phyloP scores from a whole-genome alignment of 2,888 invertebrate species.

The Meganola albula region DNA sequence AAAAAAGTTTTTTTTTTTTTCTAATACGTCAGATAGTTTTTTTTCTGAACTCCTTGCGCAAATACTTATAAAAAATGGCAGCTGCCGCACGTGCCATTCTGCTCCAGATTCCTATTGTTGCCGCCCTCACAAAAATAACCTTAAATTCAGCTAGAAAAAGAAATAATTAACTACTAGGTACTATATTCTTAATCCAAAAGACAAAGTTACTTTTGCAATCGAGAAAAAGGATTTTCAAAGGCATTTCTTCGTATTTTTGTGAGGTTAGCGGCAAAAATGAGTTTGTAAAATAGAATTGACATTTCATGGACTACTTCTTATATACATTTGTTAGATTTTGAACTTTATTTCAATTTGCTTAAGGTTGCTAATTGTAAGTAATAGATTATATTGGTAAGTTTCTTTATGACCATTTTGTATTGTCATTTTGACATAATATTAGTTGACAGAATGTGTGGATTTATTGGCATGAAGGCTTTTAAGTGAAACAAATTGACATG shows the following conservation, averaged over 20 bases:
- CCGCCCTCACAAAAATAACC: conserved; percentile 28
- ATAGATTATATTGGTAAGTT: conserved; percentile 7
- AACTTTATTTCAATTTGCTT: not conserved
- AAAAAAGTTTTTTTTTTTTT: not conserved
- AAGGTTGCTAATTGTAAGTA: not conserved
- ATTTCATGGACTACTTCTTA: conserved; percentile 20
- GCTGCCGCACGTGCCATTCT: conserved; percentile 43
- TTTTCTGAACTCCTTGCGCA: conserved; percentile 24
- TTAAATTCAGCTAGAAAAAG: not conserved
- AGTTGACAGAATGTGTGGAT: conserved; percentile 22
- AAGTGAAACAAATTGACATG: too few species aligned
- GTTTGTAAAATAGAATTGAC: conserved; percentile 13
- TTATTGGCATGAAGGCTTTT: conserved; percentile 26
- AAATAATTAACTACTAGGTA: not conserved
- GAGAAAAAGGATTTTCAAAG: not conserved
- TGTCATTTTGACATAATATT: conserved; percentile 19
- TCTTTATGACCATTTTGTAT: conserved; percentile 19
- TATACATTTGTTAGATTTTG: conserved; percentile 8
- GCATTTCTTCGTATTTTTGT: not conserved
- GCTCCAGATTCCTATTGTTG: conserved; percentile 44
- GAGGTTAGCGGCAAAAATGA: not conserved
- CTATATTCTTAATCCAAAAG: conserved; percentile 12
- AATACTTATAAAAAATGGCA: conserved; percentile 33
- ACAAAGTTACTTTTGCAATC: conserved; percentile 21
- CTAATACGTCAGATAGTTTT: not conserved